Evolutionary conservation across 2,113 vertebrate genomes (phyloP).

Genomic region (Leuciscus idus): DNA sequence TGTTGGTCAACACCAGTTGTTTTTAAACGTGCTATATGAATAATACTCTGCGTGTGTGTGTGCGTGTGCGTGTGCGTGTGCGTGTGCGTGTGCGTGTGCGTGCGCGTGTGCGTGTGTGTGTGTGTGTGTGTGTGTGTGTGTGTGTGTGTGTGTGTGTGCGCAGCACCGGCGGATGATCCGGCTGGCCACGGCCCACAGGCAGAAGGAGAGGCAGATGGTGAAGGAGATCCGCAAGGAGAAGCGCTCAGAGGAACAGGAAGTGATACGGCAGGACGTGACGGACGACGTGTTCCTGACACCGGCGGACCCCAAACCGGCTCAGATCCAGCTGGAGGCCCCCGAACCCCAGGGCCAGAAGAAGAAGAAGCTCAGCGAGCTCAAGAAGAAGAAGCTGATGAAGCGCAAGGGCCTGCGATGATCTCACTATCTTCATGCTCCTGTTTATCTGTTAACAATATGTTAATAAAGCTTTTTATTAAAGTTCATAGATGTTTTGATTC

Average conservation of each 20-base stretch:
- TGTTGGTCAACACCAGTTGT: no score
- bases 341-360: conserved; percentile 70
- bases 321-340: conserved; percentile 81
- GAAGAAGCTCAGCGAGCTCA: conserved; percentile 71
- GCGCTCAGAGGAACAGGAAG: conserved; percentile 75
- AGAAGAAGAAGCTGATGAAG: conserved; percentile 73
- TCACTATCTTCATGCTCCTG: no score
- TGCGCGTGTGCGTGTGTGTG: no score
- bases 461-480: conserved; percentile 8
- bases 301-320: conserved; percentile 79
- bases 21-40: no score
- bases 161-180: conserved; percentile 87
- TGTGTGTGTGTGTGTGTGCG: conserved; percentile 24
- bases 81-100: no score
- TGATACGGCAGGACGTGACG: conserved; percentile 82
- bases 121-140: not conserved
- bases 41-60: no score
- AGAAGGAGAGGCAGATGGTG: conserved; percentile 88
- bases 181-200: conserved; percentile 82
- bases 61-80: no score
- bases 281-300: conserved; percentile 87
- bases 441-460: not conserved
- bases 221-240: conserved; percentile 85
- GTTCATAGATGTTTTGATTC: not conserved
- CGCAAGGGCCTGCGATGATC: conserved; percentile 42